Base-by-base conservation (phyloP, 2,113 vertebrate species). In the Passer montanus region DNA sequence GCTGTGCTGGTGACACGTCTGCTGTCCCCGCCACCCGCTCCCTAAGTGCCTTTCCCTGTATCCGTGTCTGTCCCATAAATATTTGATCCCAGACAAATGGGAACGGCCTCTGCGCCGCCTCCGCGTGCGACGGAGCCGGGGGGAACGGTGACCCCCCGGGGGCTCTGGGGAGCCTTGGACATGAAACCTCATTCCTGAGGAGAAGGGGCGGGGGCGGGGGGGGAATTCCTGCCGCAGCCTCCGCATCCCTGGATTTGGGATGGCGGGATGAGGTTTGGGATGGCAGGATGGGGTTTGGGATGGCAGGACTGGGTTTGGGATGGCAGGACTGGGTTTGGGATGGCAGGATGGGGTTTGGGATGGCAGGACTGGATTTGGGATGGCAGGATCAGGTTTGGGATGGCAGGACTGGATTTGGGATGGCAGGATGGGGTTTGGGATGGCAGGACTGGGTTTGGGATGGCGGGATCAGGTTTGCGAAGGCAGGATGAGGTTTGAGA, bases 11-110 rank as follows among this genome's bases (percentile, higher is more conserved):
- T 10, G 28, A 60, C 64, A 22, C 2, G 0, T 33, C 74, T 23
- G 44, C 9, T 4, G 24, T 76, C 64, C 59, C 78, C 35, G 14
- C 8, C 80, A 7, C 41, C 52, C 8, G 21, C 56, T 70, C 92
- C 22, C 0, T 88, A 75, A 96, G 94, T 94, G 95, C 91, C 79
- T 96, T 96, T 96, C 28, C 9, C 86, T 96, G 95, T 96, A 85
- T 30, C 91, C 52, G 0, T 49, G 74, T 44, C 86, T 22, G 28
- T 7, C 12, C 86, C 91, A 95, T 96, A 4, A 96, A 94, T 96
- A 95, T 96, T 96, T 96, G 86, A 95, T 96, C 86, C 86, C 56
- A 0, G 66, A 90, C 74, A 96, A 94, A 95, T 5, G 11, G 83
- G 66, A 43, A 24, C 1, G 4, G 6, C 58, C 41, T 24, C 91